These are phyloP conservation scores for Ennomos quercinarius DNA, from an alignment of 2,888 invertebrate species.

Conservation along the genomic window DNA sequence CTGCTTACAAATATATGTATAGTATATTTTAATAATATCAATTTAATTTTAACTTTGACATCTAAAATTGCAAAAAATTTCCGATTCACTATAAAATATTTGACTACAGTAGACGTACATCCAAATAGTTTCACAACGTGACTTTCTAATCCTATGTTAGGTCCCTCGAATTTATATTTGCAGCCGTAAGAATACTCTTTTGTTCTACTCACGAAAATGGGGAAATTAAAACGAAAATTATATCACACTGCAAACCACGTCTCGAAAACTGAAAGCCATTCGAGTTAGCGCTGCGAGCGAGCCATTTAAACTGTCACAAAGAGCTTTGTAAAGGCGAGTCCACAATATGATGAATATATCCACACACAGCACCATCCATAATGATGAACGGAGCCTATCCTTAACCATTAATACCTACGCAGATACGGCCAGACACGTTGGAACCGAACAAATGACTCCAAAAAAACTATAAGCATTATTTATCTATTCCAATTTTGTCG, in stretches of 20 bases:
- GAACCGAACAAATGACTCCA: constrained; percentile 59
- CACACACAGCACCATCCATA: constrained; percentile 33
- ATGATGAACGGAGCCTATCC: constrained; percentile 53
- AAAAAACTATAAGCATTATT: constrained; percentile 72
- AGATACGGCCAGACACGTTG: constrained; percentile 71
- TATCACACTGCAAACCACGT: constrained; percentile 12
- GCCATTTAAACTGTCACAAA: constrained; percentile 43
- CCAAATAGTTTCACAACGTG: too few relatives aligned
- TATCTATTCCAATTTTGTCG: constrained; percentile 76
- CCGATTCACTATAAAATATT: too few relatives aligned
- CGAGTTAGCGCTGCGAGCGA: constrained; percentile 11
- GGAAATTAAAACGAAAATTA: constrained; percentile 31
- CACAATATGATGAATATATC: constrained; percentile 51
- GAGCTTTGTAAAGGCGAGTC: constrained; percentile 36
- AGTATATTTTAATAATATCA: too few relatives aligned
- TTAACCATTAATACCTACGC: constrained; percentile 65
- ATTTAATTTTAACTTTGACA: too few relatives aligned
- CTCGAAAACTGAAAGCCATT: constrained; percentile 18
- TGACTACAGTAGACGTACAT: too few relatives aligned
- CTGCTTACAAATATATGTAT: too few relatives aligned
- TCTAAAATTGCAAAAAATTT: too few relatives aligned
- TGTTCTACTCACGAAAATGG: constrained; percentile 6
- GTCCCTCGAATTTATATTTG: not conserved
- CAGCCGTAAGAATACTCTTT: not conserved
- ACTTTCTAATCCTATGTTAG: not conserved